Evolutionary conservation across 1,140 invertebrate species (phyloP).

Genomic region (Calliphora vicina): DNA sequence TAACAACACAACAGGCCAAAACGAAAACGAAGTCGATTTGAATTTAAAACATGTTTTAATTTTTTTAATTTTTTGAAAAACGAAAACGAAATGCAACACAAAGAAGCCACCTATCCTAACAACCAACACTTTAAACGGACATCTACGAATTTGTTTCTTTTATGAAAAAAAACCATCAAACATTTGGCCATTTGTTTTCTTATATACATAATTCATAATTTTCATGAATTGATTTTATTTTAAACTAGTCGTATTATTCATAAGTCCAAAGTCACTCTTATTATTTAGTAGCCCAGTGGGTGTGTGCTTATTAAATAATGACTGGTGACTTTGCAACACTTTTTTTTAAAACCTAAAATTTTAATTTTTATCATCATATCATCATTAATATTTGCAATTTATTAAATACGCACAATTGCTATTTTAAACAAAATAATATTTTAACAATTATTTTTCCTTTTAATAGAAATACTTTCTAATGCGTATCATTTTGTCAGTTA

Average conservation of each 20-base stretch:
- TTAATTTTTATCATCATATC: background rate
- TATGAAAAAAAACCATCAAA: background rate
- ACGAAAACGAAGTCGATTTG: background rate
- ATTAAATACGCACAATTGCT: background rate
- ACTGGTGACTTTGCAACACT: background rate
- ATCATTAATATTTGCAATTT: background rate
- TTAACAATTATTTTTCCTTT: background rate
- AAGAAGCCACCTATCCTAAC: slow-evolving; percentile 32
- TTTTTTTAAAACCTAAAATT: background rate
- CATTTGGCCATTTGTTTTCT: background rate
- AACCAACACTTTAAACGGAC: background rate
- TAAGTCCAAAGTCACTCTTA: slow-evolving; percentile 38
- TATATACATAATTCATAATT: background rate
- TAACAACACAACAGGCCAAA: background rate
- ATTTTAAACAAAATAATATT: background rate
- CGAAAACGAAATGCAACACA: slow-evolving; percentile 39
- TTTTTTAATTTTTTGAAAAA: slow-evolving; percentile 16
- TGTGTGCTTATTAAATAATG: slow-evolving; percentile 23
- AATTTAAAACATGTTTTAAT: background rate
- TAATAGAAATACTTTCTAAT: background rate
- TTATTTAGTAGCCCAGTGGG: slow-evolving; percentile 39
- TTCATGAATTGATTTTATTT: slow-evolving; percentile 28
- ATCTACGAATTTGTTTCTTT: background rate
- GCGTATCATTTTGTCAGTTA: background rate
- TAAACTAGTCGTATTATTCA: background rate